These are phyloP conservation scores for Ochotona princeps DNA, from an alignment of 2,113 vertebrate genomes.

Conservation along the genomic window DNA sequence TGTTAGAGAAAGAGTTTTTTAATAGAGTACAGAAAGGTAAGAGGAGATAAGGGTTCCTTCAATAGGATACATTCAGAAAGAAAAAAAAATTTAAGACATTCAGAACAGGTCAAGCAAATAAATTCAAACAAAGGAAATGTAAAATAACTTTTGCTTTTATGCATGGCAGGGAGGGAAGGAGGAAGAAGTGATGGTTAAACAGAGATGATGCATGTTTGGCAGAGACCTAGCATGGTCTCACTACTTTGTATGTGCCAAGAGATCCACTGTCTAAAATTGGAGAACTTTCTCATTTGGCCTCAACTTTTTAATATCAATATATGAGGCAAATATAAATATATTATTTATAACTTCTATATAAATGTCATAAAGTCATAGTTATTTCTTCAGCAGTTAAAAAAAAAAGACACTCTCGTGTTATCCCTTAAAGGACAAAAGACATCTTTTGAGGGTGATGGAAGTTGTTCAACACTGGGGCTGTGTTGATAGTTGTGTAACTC, in stretches of 20 bases:
- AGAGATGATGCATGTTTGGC: not conserved
- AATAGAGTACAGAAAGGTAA: not conserved
- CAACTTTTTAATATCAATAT: not conserved
- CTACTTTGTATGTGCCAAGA: not conserved
- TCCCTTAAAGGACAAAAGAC: not conserved
- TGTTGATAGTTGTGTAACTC: not conserved
- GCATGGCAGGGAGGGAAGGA: not conserved
- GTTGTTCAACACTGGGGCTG: not conserved
- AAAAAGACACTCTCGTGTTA: not conserved
- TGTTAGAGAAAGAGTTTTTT: not conserved
- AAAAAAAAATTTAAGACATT: not conserved
- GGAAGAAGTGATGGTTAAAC: not conserved
- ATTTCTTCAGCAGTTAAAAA: not conserved
- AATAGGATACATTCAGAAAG: not conserved
- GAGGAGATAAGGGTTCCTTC: not conserved
- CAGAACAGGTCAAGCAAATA: not conserved
- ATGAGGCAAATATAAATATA: not conserved
- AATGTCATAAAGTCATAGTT: not conserved
- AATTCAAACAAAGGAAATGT: conserved; percentile 7
- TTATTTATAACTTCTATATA: not conserved
- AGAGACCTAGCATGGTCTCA: not conserved
- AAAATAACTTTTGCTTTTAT: not conserved
- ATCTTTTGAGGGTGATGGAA: not conserved
- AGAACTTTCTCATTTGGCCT: not conserved
- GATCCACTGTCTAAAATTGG: not conserved